A percentile compares a stretch with the other conserved stretches of the same genome.
Evolutionary conservation across 2,797 vertebrate species (phyloP).

Genomic region (Alauda arvensis): DNA sequence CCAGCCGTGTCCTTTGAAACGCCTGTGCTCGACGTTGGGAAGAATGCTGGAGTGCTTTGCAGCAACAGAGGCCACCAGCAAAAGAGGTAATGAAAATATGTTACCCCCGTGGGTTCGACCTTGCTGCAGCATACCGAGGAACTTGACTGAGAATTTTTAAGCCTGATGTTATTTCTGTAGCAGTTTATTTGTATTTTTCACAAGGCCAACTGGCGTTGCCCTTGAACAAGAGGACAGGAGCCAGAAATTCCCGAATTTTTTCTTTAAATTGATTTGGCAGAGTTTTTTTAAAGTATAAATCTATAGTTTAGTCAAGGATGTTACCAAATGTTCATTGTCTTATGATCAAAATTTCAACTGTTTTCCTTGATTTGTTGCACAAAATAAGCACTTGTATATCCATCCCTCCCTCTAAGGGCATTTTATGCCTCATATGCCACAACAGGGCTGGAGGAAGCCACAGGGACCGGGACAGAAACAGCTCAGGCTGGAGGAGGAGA

Average conservation of each 20-base stretch:
- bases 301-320: neutral
- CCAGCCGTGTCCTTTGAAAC: conserved; percentile 16
- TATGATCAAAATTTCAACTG: neutral
- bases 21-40: accelerated
- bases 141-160: neutral
- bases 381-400: neutral
- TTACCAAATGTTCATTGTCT: neutral
- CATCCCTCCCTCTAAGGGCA: neutral
- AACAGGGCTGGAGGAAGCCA: neutral
- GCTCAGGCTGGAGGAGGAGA: neutral
- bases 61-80: neutral
- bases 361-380: neutral
- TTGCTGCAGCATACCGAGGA: neutral
- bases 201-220: neutral
- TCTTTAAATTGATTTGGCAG: neutral
- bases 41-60: conserved; percentile 20
- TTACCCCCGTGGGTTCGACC: neutral
- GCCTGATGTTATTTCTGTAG: conserved; percentile 4
- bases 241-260: neutral
- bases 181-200: neutral
- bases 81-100: conserved; percentile 9
- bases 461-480: neutral
- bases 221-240: neutral
- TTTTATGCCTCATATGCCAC: neutral
- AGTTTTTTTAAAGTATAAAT: neutral